Evolutionary conservation across 1,140 invertebrate genomes (phyloP), one percentile per base, ranked within the genome.

Genomic region (Wiebesia pumilae): DNA sequence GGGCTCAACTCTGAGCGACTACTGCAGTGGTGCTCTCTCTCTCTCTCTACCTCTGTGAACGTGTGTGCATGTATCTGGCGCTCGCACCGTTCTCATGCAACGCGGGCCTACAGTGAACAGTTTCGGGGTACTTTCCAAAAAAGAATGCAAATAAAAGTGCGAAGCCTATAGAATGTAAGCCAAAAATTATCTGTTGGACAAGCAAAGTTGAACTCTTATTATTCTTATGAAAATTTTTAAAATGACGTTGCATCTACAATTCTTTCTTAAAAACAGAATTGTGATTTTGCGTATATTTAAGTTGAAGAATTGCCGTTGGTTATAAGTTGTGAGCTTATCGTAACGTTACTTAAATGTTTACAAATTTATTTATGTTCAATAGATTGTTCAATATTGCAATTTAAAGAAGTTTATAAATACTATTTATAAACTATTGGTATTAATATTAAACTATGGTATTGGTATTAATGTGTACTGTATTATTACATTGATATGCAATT

Each of bases 141-240:
- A 38, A 35, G 35, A 38, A 38, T 38, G 24, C 69, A 51, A 65
- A 24, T 12, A 65, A 43, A 43, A 35, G 58, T 30, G 71, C 69
- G 73, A 51, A 84, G 51, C 54, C 38, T 33, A 71, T 9, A 80
- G 19, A 79, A 79, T 84, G 30, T 38, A 51, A 54, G 75, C 62
- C 77, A 77, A 77, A 80, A 80, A 65, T 84, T 58, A 78, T 77
- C 73, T 71, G n/a, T n/a, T n/a, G n/a, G n/a, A n/a, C n/a, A n/a
- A n/a, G n/a, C 58, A 1, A 24, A 58, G 62, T 84, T 27, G n/a
- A 43, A 51, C 47, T 71, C 38, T 51, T 62, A 62, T 62, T 2
- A 62, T 27, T 27, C 30, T 75, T 2, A 47, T 47, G 30, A 79
- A 79, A 51, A 75, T 24, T 75, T 75, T 75, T 10, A 0, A 54